Evolutionary conservation across 2,888 invertebrate genomes (phyloP), one percentile per base, ranked within the genome.

Genomic region (Zaprionus bogoriensis): DNA sequence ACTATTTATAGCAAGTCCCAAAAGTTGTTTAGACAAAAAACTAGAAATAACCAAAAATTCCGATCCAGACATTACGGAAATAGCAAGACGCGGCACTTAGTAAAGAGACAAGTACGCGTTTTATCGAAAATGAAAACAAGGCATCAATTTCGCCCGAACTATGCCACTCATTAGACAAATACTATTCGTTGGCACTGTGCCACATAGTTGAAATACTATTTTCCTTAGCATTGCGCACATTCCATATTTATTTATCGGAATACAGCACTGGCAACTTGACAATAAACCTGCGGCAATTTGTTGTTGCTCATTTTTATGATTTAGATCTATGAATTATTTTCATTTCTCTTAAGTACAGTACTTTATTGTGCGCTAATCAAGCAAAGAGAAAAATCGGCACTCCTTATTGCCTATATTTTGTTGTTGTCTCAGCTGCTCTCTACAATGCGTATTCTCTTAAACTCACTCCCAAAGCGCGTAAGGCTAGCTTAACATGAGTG

Each of bases 161-260:
- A 32, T 32, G 32, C 32, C 32, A 17, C 32, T 36, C 32, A 36
- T 36, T 36, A 36, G 32, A 36, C 32, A 36, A 36, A 36, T 36
- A 36, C 32, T 36, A 36, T 46, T 50, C 25, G 22, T 14, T 20
- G 20, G 32, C 32, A 36, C 14, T 12, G 32, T 36, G 32, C 32
- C 32, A 36, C 32, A 36, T 36, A 36, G 1, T 36, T 17, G 2
- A 36, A 17, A 36, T 17, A 36, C 32, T 32, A 12, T 12, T 12
- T 14, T 4, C 14, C 32, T 5, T 5, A 32, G 7, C 5, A 36
- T 36, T 36, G 3, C 7, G 32, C 32, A 36, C 7, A 36, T 36
- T 36, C 32, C n/a, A 36, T 17, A 17, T 9, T 36, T 14, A 36
- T 36, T 36, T 36, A 32, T 32, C 2, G 14, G 6, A 32, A 32